Base-by-base conservation (phyloP, 2,113 vertebrate species). In the Kryptolebias marmoratus region DNA sequence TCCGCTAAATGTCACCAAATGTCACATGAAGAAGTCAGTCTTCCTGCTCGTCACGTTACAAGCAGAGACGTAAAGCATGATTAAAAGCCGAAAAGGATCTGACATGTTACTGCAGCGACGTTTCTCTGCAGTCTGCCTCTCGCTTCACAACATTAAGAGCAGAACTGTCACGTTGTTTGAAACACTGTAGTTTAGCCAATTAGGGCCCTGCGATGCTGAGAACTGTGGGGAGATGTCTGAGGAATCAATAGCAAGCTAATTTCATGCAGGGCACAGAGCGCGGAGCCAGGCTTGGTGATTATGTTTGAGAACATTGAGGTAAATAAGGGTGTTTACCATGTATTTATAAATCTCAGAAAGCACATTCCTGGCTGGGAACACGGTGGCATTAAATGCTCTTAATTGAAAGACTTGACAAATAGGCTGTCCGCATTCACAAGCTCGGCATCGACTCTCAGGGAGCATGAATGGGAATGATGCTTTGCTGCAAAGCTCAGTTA, bases 1-100 rank as follows among this genome's bases (percentile, higher is more conserved):
- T 27, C 48, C 44, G 69, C 59, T 82, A 91, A 93, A 93, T 92
- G 90, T 90, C 91, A 90, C 87, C 80, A 90, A 91, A 90, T 92
- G 90, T 88, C 89, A 91, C 64, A 81, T 81, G 72, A 74, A 79
- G 85, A 70, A 71, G 52, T 57, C 59, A 0, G 32, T 64, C 76
- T 69, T 69, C 68, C 71, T 65, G 49, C 81, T 68, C 1, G 60
- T 64, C 69, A 67, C 47, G 64, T 69, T 72, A 53, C 54, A 56
- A 16, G 49, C 72, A 53, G 27, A 47, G 71, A 81, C 63, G 59
- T 75, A 55, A 81, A 83, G 82, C 68, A 59, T 47, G 36, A 82
- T 72, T 75, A 56, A 71, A 81, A 60, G 63, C 6, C 30, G 49
- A 73, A 64, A 71, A 48, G 22, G 50, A 32, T 48, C 42, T 30